Evolutionary conservation across 2,797 vertebrate species (phyloP).

Genomic region (Helicolenus hilgendorfi): DNA sequence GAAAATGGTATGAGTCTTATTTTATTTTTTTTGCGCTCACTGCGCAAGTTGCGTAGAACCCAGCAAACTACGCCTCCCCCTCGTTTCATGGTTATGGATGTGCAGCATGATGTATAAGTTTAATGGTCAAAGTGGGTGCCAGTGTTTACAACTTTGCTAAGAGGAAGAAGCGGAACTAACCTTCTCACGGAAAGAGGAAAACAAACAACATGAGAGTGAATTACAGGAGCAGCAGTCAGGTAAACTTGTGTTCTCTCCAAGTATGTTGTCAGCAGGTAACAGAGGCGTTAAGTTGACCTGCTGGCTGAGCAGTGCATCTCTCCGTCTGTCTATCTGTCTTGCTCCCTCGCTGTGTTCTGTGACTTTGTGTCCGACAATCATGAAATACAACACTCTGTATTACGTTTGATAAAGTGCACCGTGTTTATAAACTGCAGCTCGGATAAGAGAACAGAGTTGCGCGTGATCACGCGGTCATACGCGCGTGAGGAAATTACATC

Average conservation of each 20-base stretch:
- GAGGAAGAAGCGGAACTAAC: background rate
- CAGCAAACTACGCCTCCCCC: background rate
- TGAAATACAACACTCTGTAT: too few relatives aligned
- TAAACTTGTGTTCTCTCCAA: background rate
- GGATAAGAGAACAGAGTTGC: too few relatives aligned
- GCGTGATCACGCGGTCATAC: background rate
- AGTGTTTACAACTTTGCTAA: background rate
- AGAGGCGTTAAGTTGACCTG: fast-evolving
- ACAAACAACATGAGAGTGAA: background rate
- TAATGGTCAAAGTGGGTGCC: background rate
- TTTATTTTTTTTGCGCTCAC: too few relatives aligned
- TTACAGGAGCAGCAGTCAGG: background rate
- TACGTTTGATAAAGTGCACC: too few relatives aligned
- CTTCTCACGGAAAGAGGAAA: background rate
- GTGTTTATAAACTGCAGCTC: too few relatives aligned
- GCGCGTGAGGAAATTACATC: background rate
- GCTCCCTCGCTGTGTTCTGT: too few relatives aligned
- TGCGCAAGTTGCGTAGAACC: background rate
- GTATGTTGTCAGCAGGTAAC: background rate
- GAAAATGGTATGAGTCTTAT: too few relatives aligned
- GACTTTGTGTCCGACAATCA: fast-evolving
- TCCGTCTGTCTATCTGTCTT: too few relatives aligned
- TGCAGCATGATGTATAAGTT: too few relatives aligned
- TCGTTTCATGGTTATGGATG: background rate
- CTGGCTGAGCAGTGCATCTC: background rate